A percentile compares a stretch with the other conserved stretches of the same genome.
These are phyloP conservation scores for Chrysoperla carnea DNA, from an alignment of 1,140 invertebrate genomes.

Conservation along the genomic window DNA sequence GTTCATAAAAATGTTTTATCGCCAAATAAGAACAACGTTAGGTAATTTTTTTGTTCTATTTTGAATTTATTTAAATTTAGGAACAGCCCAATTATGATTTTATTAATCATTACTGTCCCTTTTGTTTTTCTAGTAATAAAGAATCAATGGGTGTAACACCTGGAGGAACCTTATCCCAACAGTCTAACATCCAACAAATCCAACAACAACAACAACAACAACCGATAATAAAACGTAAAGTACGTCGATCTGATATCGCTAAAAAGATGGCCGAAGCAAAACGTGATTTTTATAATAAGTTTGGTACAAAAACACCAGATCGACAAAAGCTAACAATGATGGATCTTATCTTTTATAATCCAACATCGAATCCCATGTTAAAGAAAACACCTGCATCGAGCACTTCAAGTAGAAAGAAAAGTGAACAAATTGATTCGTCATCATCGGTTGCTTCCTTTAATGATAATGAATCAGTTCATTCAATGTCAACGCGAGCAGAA, in stretches of 20 bases:
- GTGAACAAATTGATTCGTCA: too few relatives aligned
- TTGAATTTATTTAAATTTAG: constrained; percentile 8
- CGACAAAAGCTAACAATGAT: constrained; percentile 64
- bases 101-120: neutral
- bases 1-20: neutral
- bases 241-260: constrained; percentile 23
- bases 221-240: constrained; percentile 6
- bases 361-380: constrained; percentile 45
- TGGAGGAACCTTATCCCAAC: neutral
- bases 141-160: neutral
- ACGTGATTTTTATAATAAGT: constrained; percentile 36
- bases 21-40: constrained; percentile 1
- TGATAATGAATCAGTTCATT: too few relatives aligned
- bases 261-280: constrained; percentile 31
- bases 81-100: neutral
- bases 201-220: neutral
- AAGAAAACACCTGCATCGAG: constrained; percentile 9
- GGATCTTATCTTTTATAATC: constrained; percentile 83
- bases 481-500: constrained; percentile 11
- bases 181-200: neutral
- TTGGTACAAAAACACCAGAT: constrained; percentile 36
- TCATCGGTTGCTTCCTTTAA: too few relatives aligned
- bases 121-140: neutral
- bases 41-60: constrained; percentile 5
- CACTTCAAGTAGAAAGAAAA: constrained; percentile 9